Evolutionary conservation across 2,888 invertebrate genomes (phyloP).

Genomic region (Steinernema carpocapsae): DNA sequence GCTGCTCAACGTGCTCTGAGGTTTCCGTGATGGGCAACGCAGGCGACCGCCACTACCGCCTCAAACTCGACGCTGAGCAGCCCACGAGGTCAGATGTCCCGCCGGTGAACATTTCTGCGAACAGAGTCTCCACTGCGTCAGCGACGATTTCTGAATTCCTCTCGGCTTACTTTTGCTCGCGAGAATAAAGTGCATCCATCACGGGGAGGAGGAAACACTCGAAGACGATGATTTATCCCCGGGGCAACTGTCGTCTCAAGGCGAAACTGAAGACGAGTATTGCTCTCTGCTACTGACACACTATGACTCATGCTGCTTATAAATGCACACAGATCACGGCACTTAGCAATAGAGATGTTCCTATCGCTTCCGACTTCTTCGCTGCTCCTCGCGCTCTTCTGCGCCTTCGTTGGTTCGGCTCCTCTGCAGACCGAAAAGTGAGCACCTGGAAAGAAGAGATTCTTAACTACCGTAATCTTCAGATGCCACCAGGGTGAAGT

Average conservation of each 20-base stretch:
- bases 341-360: constrained; percentile 2
- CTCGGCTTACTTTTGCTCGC: neutral
- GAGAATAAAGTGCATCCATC: constrained; percentile 23
- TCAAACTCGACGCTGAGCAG: constrained; percentile 13
- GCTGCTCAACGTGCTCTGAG: neutral
- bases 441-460: neutral
- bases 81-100: constrained; percentile 22
- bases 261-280: neutral
- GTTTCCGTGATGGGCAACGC: constrained; percentile 8
- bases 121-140: constrained; percentile 23
- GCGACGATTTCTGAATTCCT: constrained; percentile 14
- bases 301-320: constrained; percentile 15
- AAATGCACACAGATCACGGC: neutral
- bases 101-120: constrained; percentile 24
- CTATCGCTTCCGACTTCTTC: neutral
- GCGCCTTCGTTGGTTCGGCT: neutral
- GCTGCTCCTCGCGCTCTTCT: neutral
- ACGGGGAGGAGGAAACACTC: neutral
- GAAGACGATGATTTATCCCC: neutral
- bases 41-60: constrained; percentile 23
- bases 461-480: neutral
- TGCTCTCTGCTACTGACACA: constrained; percentile 12
- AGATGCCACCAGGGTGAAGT: constrained; percentile 5
- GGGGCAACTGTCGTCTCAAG: constrained; percentile 16
- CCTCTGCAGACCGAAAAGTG: constrained; percentile 8